These are phyloP conservation scores for Rhodinocichla rosea DNA, from an alignment of 2,113 vertebrate species.

Conservation along the genomic window DNA sequence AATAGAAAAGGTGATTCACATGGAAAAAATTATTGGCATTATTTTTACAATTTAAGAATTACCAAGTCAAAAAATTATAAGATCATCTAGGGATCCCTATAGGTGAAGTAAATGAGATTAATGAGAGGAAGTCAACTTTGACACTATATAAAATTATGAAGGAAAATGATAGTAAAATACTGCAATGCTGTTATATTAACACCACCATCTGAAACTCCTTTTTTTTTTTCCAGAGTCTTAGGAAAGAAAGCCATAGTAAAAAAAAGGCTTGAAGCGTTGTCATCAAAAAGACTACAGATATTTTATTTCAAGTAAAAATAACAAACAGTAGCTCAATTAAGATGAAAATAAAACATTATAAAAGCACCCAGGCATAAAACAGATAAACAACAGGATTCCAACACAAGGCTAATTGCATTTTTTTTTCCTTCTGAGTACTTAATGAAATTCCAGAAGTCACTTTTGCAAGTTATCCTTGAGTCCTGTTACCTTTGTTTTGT, in stretches of 20 bases:
- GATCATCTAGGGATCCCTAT: not conserved
- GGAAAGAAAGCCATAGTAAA: not conserved
- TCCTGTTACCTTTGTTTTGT: not conserved
- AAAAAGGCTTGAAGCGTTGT: not conserved
- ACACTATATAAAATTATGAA: not conserved
- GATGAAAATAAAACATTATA: not conserved
- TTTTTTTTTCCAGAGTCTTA: not conserved
- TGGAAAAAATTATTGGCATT: not conserved
- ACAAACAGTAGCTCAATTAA: not conserved
- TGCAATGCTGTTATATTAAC: not conserved
- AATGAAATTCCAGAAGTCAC: not conserved
- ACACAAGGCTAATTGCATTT: not conserved
- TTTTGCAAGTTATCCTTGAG: not conserved
- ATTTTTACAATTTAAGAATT: not conserved
- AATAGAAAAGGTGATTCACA: not conserved
- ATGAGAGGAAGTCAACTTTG: not conserved
- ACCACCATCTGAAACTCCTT: rapidly evolving
- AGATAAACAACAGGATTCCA: not conserved
- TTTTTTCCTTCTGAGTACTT: not conserved
- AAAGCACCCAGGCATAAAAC: not conserved
- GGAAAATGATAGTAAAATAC: not conserved
- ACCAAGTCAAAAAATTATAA: not conserved
- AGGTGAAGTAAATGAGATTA: not conserved
- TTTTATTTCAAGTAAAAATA: not conserved
- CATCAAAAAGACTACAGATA: not conserved